Evolutionary conservation across 2,113 vertebrate genomes (phyloP), one percentile per base, ranked within the genome.

Genomic region (Tringa solitaria): DNA sequence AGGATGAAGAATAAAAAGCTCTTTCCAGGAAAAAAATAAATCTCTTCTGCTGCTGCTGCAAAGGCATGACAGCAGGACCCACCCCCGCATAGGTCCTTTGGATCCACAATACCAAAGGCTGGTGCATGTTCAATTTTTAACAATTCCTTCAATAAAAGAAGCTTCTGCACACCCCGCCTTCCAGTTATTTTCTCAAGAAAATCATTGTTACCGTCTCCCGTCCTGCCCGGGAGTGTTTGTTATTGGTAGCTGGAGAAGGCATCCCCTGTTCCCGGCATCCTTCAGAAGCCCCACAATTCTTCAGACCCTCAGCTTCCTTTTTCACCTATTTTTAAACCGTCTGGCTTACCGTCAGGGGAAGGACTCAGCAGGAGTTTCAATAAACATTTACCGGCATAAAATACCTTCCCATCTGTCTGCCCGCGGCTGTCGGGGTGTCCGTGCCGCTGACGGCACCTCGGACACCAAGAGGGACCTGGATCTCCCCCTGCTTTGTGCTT

Each of bases 361-460:
- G 33, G 79, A 33, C 35, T 18, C 84, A 41, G 60, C 27, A 23
- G 48, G 67, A 51, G 67, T 43, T 73, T 56, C 56, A 73, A 53
- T n/a, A 68, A 61, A 91, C 33, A 46, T 28, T 68, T 83, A 57
- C n/a, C 21, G 24, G 30, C 35, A 57, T 8, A 33, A 46, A 65
- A 27, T 20, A 24, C 26, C 39, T 61, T 74, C 83, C 70, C 28
- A 10, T 30, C 65, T 50, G 20, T 10, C 59, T 30, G 14, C 73
- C 61, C 0, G 3, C 35, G 26, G 30, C 2, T 48, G 53, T 12
- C 20, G 24, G 60, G 33, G 20, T 32, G 51, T 17, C 37, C 5
- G 1, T 18, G 32, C 14, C 4, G 1, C 5, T 14, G 46, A 2
- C 1, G 4, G 39, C 6, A n/a, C 16, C 39, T 37, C 4, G 1